Percentiles rank a stretch among this genome's conserved stretches.
Conservation (phyloP, 1,140 invertebrate species). For the Halesus radiatus region DNA sequence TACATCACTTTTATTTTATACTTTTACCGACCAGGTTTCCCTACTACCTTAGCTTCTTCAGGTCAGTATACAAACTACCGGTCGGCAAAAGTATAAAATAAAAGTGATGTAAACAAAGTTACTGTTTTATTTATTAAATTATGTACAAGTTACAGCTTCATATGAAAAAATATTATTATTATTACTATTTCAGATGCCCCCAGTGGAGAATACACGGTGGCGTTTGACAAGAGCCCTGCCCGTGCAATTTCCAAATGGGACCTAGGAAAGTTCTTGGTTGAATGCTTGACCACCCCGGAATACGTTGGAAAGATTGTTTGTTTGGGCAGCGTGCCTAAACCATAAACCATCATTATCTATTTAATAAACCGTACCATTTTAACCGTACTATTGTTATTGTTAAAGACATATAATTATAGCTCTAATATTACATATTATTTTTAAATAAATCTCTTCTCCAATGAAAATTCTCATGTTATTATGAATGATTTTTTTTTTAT, state of each 20-base stretch:
- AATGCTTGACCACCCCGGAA: conserved; percentile 76
- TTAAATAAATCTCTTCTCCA: too few relatives aligned
- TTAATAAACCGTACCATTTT: not conserved
- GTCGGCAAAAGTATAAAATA: too few relatives aligned
- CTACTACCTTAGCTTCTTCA: too few relatives aligned
- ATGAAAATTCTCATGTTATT: too few relatives aligned
- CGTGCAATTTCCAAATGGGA: conserved; percentile 81
- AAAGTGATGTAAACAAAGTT: too few relatives aligned
- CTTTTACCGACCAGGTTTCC: too few relatives aligned
- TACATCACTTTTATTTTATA: too few relatives aligned
- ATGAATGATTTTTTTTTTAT: not conserved
- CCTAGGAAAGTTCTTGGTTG: conserved; percentile 82
- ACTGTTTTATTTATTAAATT: too few relatives aligned
- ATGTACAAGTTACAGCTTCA: too few relatives aligned
- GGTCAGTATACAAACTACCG: too few relatives aligned
- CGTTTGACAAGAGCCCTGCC: conserved; percentile 75
- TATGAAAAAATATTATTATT: too few relatives aligned
- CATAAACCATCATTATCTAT: not conserved
- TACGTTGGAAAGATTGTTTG: conserved; percentile 79
- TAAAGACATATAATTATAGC: not conserved
- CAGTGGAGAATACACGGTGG: conserved; percentile 70
- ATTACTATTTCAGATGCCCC: conserved; percentile 70
- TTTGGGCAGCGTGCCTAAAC: conserved; percentile 68
- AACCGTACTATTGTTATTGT: conserved; percentile 10
- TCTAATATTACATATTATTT: too few relatives aligned